Conservation (phyloP, 2,797 vertebrate genomes). For the Selene dorsalis region DNA sequence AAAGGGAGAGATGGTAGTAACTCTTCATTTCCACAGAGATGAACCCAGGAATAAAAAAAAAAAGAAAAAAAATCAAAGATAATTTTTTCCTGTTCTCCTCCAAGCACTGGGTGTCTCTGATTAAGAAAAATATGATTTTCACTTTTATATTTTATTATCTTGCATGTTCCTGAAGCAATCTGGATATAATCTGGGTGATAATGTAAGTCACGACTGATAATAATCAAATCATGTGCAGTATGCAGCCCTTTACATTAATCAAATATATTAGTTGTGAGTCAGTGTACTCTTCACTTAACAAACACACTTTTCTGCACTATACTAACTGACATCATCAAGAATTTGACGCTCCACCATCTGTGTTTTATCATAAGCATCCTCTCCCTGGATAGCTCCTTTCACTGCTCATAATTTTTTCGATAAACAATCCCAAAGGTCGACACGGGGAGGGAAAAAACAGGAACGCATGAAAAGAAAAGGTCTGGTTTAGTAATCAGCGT, state of each 20-base stretch:
- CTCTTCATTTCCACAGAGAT: background rate
- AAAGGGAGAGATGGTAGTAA: background rate
- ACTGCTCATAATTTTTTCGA: constrained; percentile 59
- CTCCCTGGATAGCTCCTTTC: constrained; percentile 64
- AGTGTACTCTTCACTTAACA: constrained; percentile 32
- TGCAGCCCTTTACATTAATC: constrained; percentile 39
- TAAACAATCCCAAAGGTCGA: constrained; percentile 70
- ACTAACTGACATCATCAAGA: constrained; percentile 62
- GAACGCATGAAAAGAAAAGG: constrained; percentile 51
- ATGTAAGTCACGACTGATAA: background rate
- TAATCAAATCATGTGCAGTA: constrained; percentile 6
- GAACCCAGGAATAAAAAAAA: background rate
- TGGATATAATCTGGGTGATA: background rate
- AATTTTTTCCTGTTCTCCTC: background rate
- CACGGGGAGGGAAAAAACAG: constrained; percentile 26
- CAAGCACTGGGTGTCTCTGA: background rate
- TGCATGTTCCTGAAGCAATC: background rate
- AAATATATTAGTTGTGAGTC: constrained; percentile 53
- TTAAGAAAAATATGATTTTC: background rate
- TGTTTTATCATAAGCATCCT: constrained; percentile 64
- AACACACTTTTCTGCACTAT: constrained; percentile 41
- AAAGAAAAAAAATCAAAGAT: too few relatives aligned
- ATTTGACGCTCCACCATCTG: constrained; percentile 63
- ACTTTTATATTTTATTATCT: background rate
- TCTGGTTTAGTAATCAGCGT: constrained; percentile 72